These are phyloP conservation scores for Abrostola tripartita DNA, from an alignment of 2,888 invertebrate species.

Conservation along the genomic window DNA sequence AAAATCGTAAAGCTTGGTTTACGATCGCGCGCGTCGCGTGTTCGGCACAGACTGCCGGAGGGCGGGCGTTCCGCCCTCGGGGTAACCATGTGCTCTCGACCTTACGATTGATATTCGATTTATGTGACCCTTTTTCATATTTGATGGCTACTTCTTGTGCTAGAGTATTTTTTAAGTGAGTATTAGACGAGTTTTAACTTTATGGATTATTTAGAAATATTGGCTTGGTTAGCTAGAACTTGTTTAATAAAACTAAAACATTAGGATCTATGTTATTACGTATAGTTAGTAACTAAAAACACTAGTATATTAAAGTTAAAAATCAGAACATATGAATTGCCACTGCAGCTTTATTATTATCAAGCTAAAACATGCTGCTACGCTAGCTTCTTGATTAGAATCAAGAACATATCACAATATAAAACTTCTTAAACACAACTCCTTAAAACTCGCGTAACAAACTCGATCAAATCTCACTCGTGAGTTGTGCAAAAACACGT, in stretches of 20 bases:
- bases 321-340: too few relatives aligned
- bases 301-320: too few relatives aligned
- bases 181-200: slow-evolving; percentile 23
- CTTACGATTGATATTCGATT: slow-evolving; percentile 61
- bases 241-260: too few relatives aligned
- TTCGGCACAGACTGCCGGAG: slow-evolving; percentile 82
- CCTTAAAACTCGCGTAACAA: slow-evolving; percentile 1
- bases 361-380: too few relatives aligned
- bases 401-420: too few relatives aligned
- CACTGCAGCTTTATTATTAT: too few relatives aligned
- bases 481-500: slow-evolving; percentile 58
- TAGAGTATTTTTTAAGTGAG: slow-evolving; percentile 25
- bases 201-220: too few relatives aligned
- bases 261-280: too few relatives aligned
- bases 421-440: too few relatives aligned
- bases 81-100: slow-evolving; percentile 69
- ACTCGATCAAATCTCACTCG: slow-evolving; percentile 7
- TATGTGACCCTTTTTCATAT: slow-evolving; percentile 55
- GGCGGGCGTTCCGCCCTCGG: slow-evolving; percentile 82
- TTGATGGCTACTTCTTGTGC: slow-evolving; percentile 38
- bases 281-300: too few relatives aligned
- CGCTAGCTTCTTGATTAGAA: too few relatives aligned
- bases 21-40: slow-evolving; percentile 77
- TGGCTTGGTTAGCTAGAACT: too few relatives aligned
- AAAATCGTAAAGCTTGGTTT: slow-evolving; percentile 55